Evolutionary conservation across 1,140 invertebrate species (phyloP), one percentile per base, ranked within the genome.

Genomic region (Bombus pascuorum): DNA sequence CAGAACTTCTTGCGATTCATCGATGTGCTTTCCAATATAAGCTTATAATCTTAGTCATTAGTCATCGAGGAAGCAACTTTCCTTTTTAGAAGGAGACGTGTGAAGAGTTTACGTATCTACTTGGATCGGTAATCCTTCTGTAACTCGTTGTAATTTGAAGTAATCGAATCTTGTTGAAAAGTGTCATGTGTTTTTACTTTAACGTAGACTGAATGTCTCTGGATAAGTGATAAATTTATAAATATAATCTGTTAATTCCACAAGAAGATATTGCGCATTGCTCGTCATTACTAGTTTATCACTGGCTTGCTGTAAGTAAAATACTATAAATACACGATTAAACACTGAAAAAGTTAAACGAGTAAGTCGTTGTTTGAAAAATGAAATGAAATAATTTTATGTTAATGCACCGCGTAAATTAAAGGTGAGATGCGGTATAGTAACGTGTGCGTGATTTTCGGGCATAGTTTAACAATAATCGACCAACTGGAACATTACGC

Each of bases 381-480:
- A 39, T 71, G 10, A 37, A 25, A 32, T 0, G 10, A 12, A 44
- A 8, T 22, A 73, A 22, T 73, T 74, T 12, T 1, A n/a, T 4
- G 37, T 28, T 82, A 68, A 83, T 47, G 32, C 32, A 28, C 34
- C 22, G 42, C 42, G 44, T 15, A 22, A 47, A 68, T 4, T 42
- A 57, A 25, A 15, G 25, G 34, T 13, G 62, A 78, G 68, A 68
- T 37, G 65, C 53, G n/a, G 6, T 18, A 28, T 18, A 70, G 15
- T 34, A 83, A 59, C 59, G 53, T 15, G 34, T 68, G 34, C 77
- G 78, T 62, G 83, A 85, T 71, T 80, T 66, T 81, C 59, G 34
- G 57, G 28, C 72, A 34, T 76, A 66, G 68, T 81, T 87, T 83
- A 83, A 71, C 85, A 68, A 71, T 76, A 77, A 85, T 68, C 47